Evolutionary conservation across 2,797 vertebrate genomes (phyloP).

Genomic region (Pseudocheirus occidentalis): DNA sequence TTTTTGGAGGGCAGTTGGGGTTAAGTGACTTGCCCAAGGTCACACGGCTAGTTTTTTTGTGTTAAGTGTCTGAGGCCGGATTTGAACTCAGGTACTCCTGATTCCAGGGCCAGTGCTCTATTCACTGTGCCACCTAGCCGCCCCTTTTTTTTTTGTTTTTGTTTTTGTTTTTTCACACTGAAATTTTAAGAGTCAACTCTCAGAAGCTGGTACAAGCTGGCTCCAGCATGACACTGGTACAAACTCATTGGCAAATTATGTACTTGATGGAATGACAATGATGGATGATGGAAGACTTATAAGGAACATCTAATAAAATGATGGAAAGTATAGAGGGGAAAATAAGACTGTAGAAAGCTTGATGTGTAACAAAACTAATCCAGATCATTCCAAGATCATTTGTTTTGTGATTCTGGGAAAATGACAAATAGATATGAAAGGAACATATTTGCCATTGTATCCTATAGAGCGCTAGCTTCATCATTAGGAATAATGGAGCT

Average conservation of each 20-base stretch:
- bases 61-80: too few relatives aligned
- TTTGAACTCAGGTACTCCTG: too few relatives aligned
- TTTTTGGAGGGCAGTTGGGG: too few relatives aligned
- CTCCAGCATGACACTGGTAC: not conserved
- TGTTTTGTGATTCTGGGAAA: not conserved
- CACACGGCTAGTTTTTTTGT: too few relatives aligned
- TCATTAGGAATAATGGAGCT: not conserved
- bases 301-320: not conserved
- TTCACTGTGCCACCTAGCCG: too few relatives aligned
- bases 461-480: not conserved
- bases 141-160: too few relatives aligned
- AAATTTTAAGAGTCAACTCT: not conserved
- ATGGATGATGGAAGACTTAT: not conserved
- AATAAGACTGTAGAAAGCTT: not conserved
- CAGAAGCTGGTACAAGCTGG: not conserved
- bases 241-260: not conserved
- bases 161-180: too few relatives aligned
- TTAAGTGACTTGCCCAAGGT: too few relatives aligned
- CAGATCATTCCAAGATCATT: not conserved
- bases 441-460: not conserved
- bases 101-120: too few relatives aligned
- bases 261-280: not conserved
- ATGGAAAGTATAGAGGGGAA: not conserved
- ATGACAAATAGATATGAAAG: not conserved
- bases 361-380: not conserved